A percentile compares a stretch with the other conserved stretches of the same genome.
phyloP scores from a whole-genome alignment of 2,797 vertebrate species.

The Rhinatrema bivittatum region DNA sequence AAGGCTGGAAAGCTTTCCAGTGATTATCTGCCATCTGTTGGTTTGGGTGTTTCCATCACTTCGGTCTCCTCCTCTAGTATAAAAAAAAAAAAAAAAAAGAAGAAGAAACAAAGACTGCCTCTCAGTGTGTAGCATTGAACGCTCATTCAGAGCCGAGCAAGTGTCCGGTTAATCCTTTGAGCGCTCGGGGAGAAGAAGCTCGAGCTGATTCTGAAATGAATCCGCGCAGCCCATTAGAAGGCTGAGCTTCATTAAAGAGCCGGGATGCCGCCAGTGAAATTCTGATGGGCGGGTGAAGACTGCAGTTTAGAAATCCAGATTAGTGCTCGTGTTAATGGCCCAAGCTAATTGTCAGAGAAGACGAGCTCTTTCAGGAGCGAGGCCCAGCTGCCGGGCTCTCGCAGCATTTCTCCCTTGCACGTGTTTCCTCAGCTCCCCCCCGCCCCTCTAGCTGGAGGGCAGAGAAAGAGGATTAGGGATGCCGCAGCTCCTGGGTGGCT shows the following conservation, averaged over 20 bases:
- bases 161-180: slow-evolving; percentile 78
- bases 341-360: slow-evolving; percentile 72
- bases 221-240: slow-evolving; percentile 71
- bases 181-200: slow-evolving; percentile 65
- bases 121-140: slow-evolving; percentile 49
- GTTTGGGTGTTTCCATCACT: slow-evolving; percentile 51
- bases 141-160: slow-evolving; percentile 65
- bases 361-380: slow-evolving; percentile 54
- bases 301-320: slow-evolving; percentile 57
- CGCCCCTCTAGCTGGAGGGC: slow-evolving; percentile 67
- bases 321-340: too few relatives aligned
- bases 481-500: slow-evolving; percentile 65
- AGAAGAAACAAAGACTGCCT: slow-evolving; percentile 17
- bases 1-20: slow-evolving; percentile 43
- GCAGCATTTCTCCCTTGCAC: slow-evolving; percentile 57
- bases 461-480: slow-evolving; percentile 77
- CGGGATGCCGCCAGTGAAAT: slow-evolving; percentile 65
- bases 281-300: slow-evolving; percentile 74
- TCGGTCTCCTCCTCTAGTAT: slow-evolving; percentile 52
- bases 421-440: slow-evolving; percentile 79
- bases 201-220: slow-evolving; percentile 89
- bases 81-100: background rate
- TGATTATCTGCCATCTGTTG: slow-evolving; percentile 81
- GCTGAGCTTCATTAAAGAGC: slow-evolving; percentile 63
- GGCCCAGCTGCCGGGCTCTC: slow-evolving; percentile 47